Base-by-base conservation (phyloP, 37 sponge, comb jelly and placozoan genomes). In the Beroe forskalii region DNA sequence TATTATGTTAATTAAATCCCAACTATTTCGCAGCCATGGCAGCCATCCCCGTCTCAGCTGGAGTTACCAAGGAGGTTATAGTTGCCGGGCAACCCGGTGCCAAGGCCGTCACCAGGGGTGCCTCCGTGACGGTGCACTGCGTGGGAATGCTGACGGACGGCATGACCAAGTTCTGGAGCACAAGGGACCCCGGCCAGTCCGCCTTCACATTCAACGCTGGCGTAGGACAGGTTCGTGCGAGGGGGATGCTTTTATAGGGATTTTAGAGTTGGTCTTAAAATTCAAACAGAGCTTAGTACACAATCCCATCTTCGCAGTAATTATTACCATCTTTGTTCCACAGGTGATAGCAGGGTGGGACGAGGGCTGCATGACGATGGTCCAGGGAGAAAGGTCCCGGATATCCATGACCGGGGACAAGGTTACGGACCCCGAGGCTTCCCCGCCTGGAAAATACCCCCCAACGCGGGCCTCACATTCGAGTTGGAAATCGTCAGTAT, bases 151-250 rank as follows among this genome's bases (percentile, higher is more conserved):
- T 94, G 60, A 60, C 60, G 22, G 61, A 9, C 61, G 62, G 60
- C 22, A 35, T 67, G 91, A 93, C 91, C 91, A 93, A 95, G 90
- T 95, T 95, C 91, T 95, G 95, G 95, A 94, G 95, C 72, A 95
- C 95, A 14, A 76, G 17, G 69, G 95, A 93, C 62, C 91, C 92
- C 27, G 95, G 94, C 0, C 93, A 93, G 43, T 91, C 76, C 62
- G 90, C 93, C 0, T 95, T 95, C 89, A 91, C 93, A 25, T 95
- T 95, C 76, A 83, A 93, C 23, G 95, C 92, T 19, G 95, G 95
- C 28, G 60, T 94, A 32, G 95, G 95, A 33, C 60, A 95, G 86
- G 95, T 95, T 0, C 93, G 92, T 28, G 3, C 40, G 89, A 93
- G 93, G 92, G 0, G 61, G 86, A 23, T 41, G 6, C 43, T 25